Conservation (phyloP, 2,113 vertebrate genomes). For the Dasyurus viverrinus region DNA sequence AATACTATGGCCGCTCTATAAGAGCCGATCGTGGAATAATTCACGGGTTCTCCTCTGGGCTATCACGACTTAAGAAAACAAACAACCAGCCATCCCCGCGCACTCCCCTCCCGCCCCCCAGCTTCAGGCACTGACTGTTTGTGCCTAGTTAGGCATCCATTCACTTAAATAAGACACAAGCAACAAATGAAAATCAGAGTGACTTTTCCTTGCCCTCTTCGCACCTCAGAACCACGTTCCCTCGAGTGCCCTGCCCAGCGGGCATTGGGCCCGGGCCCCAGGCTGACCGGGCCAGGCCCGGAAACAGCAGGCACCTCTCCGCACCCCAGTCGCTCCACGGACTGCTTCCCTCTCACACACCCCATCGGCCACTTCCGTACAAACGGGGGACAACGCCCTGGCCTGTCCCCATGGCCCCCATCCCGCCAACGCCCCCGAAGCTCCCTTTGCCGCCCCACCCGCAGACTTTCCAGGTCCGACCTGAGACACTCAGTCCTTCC, state of each 20-base stretch:
- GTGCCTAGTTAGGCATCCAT: constrained; percentile 75
- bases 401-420: not conserved
- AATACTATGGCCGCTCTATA: constrained; percentile 82
- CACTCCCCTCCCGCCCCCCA: constrained; percentile 36
- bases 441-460: not conserved
- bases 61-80: constrained; percentile 63
- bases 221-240: not conserved
- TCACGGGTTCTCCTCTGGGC: constrained; percentile 79
- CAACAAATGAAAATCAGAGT: constrained; percentile 35
- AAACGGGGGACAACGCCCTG: constrained; percentile 40
- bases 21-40: constrained; percentile 81
- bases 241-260: not conserved
- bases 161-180: constrained; percentile 78
- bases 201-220: constrained; percentile 14
- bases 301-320: constrained; percentile 47
- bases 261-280: constrained; percentile 26
- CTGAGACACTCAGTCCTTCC: constrained; percentile 48
- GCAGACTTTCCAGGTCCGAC: rapidly evolving
- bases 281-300: constrained; percentile 48
- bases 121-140: constrained; percentile 71
- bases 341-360: constrained; percentile 4
- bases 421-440: rapidly evolving
- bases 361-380: constrained; percentile 36
- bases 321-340: constrained; percentile 38
- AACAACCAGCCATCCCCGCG: constrained; percentile 19